Conservation (phyloP, 2,888 invertebrate species). For the Catotricha subobsoleta region DNA sequence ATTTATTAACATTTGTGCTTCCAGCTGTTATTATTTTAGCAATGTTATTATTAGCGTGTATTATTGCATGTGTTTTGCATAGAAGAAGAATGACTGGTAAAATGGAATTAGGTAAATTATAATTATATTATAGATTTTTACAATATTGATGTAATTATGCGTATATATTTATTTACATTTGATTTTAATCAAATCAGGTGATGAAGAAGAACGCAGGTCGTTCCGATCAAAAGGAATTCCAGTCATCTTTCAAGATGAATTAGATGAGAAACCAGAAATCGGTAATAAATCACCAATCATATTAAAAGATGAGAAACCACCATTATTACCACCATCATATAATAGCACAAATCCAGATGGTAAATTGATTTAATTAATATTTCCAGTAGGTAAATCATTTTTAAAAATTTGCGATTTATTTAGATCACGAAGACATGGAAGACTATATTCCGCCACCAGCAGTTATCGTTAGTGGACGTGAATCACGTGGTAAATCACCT, state of each 20-base stretch:
- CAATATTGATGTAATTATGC: not conserved
- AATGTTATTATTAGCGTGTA: conserved; percentile 70
- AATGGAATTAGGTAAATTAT: conserved; percentile 46
- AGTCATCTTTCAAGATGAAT: conserved; percentile 91
- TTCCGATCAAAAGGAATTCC: conserved; percentile 77
- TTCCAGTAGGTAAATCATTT: not conserved
- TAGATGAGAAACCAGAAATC: conserved; percentile 81
- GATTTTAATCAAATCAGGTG: conserved; percentile 28
- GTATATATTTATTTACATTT: conserved; percentile 1
- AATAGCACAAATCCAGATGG: conserved; percentile 29
- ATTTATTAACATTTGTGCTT: conserved; percentile 66
- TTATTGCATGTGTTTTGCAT: conserved; percentile 78
- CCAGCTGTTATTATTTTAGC: conserved; percentile 75
- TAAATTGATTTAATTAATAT: conserved; percentile 9
- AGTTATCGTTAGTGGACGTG: conserved; percentile 39
- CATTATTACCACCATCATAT: conserved; percentile 57
- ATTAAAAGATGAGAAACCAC: conserved; percentile 87
- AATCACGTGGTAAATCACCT: conserved; percentile 56
- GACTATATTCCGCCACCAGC: conserved; percentile 87
- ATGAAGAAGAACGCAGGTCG: conserved; percentile 65
- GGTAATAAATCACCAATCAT: conserved; percentile 86
- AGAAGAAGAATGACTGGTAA: conserved; percentile 67
- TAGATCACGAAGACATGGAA: conserved; percentile 38
- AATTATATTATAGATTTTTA: not conserved
- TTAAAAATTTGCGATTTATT: conserved; percentile 10